phyloP scores from a whole-genome alignment of 2,113 vertebrate genomes.

The Agapornis roseicollis region DNA sequence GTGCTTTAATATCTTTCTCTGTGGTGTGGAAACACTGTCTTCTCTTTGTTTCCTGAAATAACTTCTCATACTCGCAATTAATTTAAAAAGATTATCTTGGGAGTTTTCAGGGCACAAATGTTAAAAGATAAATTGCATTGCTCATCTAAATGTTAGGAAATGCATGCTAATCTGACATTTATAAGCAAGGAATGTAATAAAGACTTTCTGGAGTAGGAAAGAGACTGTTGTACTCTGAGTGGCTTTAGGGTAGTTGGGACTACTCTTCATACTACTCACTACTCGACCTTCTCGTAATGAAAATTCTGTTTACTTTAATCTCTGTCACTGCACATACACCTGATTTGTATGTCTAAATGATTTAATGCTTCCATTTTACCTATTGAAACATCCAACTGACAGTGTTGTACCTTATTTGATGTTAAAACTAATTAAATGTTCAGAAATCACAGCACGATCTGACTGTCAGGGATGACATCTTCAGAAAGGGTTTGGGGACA shows the following conservation, averaged over 20 bases:
- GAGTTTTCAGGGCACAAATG: background rate
- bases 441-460: background rate
- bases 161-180: slow-evolving; percentile 33
- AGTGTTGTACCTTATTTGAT: background rate
- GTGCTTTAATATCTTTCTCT: background rate
- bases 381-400: background rate
- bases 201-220: slow-evolving; percentile 4
- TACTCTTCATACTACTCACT: background rate
- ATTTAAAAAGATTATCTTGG: slow-evolving; percentile 34
- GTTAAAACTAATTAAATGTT: background rate
- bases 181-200: background rate
- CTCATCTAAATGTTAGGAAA: background rate
- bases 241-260: background rate
- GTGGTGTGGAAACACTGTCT: background rate
- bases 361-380: slow-evolving; percentile 11
- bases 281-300: slow-evolving; percentile 25
- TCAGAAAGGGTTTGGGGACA: background rate
- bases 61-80: slow-evolving; percentile 31
- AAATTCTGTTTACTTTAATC: slow-evolving; percentile 36
- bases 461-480: background rate
- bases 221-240: background rate
- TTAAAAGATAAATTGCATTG: background rate
- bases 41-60: background rate
- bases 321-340: slow-evolving; percentile 10
- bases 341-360: slow-evolving; percentile 23